A percentile compares a stretch with the other conserved stretches of the same genome.
phyloP scores from a whole-genome alignment of 2,113 vertebrate genomes.

The Clinocottus analis region DNA sequence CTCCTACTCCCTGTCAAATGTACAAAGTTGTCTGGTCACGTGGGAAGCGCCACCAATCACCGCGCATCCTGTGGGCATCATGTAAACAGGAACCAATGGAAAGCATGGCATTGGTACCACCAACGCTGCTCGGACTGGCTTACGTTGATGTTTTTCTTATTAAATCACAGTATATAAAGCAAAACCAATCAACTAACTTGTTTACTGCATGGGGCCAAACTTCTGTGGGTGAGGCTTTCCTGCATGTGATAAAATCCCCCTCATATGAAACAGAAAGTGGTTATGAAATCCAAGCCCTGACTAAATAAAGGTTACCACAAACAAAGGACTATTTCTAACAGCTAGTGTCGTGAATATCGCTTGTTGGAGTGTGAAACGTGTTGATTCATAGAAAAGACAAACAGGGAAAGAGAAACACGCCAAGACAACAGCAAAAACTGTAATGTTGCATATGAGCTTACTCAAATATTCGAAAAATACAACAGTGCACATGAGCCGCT shows the following conservation, averaged over 20 bases:
- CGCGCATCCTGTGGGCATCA: conserved; percentile 82
- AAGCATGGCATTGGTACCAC: conserved; percentile 81
- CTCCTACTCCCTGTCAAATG: conserved; percentile 95
- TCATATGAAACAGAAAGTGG: conserved; percentile 14
- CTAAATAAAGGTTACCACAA: conserved; percentile 30
- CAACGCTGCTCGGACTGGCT: conserved; percentile 73
- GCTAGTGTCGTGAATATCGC: not conserved
- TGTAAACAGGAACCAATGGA: conserved; percentile 88
- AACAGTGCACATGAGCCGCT: conserved; percentile 19
- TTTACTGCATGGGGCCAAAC: conserved; percentile 66
- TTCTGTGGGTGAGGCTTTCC: conserved; percentile 67
- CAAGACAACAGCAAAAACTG: not conserved
- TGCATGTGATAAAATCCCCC: conserved; percentile 23
- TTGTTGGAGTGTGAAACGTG: conserved; percentile 3
- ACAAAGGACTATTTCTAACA: conserved; percentile 42
- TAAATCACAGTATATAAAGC: conserved; percentile 78
- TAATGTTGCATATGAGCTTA: not conserved
- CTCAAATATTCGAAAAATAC: conserved; percentile 19
- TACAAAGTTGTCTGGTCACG: conserved; percentile 90
- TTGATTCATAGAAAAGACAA: not conserved
- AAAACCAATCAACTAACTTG: conserved; percentile 76
- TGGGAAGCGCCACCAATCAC: conserved; percentile 84
- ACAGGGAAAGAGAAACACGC: not conserved
- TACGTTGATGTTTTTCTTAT: conserved; percentile 81
- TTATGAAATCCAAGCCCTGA: conserved; percentile 30